These are phyloP conservation scores for Ischnura elegans DNA, from an alignment of 2,888 invertebrate genomes.

Conservation along the genomic window DNA sequence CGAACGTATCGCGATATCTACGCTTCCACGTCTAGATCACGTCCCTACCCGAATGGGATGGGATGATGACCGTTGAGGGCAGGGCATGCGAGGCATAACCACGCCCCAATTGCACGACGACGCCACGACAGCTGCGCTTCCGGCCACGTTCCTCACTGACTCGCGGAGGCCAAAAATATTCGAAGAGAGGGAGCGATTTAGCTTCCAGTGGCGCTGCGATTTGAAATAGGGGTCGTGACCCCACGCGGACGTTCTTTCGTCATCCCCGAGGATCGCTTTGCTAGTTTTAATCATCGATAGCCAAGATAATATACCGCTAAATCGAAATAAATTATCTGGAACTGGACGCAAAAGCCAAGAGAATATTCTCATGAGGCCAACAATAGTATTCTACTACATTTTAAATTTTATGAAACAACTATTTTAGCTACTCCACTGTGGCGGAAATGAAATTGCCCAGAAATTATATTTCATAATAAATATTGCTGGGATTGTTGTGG, in stretches of 20 bases:
- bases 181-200: conserved; percentile 15
- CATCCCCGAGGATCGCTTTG: background rate
- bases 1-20: too few relatives aligned
- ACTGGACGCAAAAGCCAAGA: too few relatives aligned
- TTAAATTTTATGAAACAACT: too few relatives aligned
- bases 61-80: background rate
- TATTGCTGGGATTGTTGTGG: too few relatives aligned
- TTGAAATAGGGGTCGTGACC: background rate
- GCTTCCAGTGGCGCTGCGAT: background rate
- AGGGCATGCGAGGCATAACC: background rate
- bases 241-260: background rate
- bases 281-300: too few relatives aligned
- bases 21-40: background rate
- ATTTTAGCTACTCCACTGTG: too few relatives aligned
- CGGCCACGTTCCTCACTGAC: background rate
- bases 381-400: too few relatives aligned
- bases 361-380: too few relatives aligned
- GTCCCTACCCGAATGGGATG: background rate
- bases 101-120: conserved; percentile 22
- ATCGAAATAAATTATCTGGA: too few relatives aligned
- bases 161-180: background rate
- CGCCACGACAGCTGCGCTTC: conserved; percentile 26
- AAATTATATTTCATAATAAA: too few relatives aligned
- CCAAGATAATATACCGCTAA: too few relatives aligned
- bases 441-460: too few relatives aligned